Evolutionary conservation across 1,140 invertebrate genomes (phyloP).

Genomic region (Penaeus chinensis): DNA sequence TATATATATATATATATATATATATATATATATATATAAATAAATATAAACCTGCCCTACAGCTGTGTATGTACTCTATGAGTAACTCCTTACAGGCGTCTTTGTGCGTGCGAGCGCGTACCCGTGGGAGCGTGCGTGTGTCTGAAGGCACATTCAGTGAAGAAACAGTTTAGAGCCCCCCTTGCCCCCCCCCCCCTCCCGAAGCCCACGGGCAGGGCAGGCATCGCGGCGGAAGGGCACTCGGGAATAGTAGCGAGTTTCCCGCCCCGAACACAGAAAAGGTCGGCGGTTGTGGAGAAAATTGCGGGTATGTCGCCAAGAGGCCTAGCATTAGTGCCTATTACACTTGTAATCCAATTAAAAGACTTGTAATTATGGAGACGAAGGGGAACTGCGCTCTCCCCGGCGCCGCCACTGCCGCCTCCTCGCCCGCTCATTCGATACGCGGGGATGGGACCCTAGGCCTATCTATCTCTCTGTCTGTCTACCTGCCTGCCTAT

Average conservation of each 20-base stretch:
- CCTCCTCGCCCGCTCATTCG: background rate
- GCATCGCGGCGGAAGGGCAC: too few species aligned
- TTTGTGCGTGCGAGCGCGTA: too few species aligned
- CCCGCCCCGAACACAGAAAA: conserved; percentile 19
- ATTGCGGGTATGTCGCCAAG: conserved; percentile 52
- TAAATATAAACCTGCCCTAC: too few species aligned
- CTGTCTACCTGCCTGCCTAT: background rate
- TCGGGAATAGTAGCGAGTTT: background rate
- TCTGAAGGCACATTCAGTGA: too few species aligned
- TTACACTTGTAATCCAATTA: conserved; percentile 59
- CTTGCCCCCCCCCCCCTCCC: background rate
- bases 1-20: too few species aligned
- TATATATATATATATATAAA: too few species aligned
- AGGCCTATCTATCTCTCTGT: background rate
- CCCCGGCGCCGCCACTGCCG: background rate
- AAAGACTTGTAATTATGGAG: conserved; percentile 50
- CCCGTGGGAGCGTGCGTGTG: too few species aligned
- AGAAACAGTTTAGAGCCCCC: too few species aligned
- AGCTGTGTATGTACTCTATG: too few species aligned
- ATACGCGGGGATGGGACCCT: too few species aligned
- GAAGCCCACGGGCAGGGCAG: too few species aligned
- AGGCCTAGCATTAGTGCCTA: conserved; percentile 56
- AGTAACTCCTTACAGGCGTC: too few species aligned
- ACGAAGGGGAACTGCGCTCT: background rate
- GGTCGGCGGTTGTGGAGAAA: conserved; percentile 34